Percentiles rank a stretch among this genome's conserved stretches.
phyloP scores from a whole-genome alignment of 1,140 invertebrate genomes.

The Tribolium castaneum region DNA sequence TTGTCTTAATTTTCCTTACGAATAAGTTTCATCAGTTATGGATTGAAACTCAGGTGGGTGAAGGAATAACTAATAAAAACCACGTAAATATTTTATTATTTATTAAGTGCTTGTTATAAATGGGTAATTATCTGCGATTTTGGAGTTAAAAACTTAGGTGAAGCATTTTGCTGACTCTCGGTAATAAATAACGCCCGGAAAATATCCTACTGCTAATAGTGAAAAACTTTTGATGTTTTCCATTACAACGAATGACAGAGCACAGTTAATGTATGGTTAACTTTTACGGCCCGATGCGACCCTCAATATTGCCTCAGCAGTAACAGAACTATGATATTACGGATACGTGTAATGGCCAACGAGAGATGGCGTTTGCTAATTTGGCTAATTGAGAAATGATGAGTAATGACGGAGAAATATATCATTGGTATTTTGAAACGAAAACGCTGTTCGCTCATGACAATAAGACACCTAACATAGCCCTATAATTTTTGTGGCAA shows the following conservation, averaged over 20 bases:
- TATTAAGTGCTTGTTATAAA: no score
- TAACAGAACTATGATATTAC: slow-evolving; percentile 44
- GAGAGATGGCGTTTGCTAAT: slow-evolving; percentile 46
- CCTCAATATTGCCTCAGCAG: slow-evolving; percentile 27
- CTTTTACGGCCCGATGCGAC: slow-evolving; percentile 25
- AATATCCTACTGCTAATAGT: slow-evolving; percentile 22
- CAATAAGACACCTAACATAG: slow-evolving; percentile 54
- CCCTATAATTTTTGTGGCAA: slow-evolving; percentile 48
- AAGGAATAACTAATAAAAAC: no score
- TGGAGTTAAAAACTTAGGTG: background rate
- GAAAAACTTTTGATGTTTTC: slow-evolving; percentile 29
- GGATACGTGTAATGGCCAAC: slow-evolving; percentile 46
- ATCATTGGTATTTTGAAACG: slow-evolving; percentile 57
- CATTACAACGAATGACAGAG: slow-evolving; percentile 16
- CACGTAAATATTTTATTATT: no score
- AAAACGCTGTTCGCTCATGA: slow-evolving; percentile 55
- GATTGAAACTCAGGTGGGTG: no score
- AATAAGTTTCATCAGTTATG: no score
- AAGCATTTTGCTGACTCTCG: background rate
- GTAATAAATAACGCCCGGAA: background rate
- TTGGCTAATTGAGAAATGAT: slow-evolving; percentile 53
- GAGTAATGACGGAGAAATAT: slow-evolving; percentile 58
- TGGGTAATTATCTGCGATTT: no score
- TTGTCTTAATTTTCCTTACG: no score
- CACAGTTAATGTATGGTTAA: background rate